phyloP scores from a whole-genome alignment of 2,888 invertebrate species.

The Lottia gigantea region DNA sequence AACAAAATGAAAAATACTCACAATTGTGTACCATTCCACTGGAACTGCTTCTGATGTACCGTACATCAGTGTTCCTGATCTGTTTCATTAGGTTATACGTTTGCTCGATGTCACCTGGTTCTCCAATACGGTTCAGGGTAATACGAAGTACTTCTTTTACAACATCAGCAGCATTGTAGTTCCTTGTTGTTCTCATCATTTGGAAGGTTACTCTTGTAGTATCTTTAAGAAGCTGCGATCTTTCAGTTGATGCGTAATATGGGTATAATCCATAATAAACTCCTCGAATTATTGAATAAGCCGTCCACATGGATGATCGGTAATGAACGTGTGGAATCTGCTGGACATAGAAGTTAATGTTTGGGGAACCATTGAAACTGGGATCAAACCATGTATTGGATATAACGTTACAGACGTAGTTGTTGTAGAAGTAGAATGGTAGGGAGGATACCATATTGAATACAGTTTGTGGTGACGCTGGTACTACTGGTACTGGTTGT shows the following conservation, averaged over 20 bases:
- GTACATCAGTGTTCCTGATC: background rate
- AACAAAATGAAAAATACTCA: background rate
- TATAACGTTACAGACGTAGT: constrained; percentile 15
- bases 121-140: background rate
- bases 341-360: background rate
- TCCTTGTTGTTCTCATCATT: background rate
- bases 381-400: background rate
- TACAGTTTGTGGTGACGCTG: background rate
- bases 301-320: background rate
- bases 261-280: background rate
- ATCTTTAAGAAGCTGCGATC: background rate
- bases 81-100: background rate
- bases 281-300: background rate
- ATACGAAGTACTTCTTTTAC: background rate
- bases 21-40: background rate
- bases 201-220: background rate
- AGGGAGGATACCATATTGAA: constrained; percentile 5
- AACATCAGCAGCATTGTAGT: background rate
- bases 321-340: background rate
- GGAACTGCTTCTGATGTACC: background rate
- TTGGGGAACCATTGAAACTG: background rate
- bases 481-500: too few species aligned
- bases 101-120: background rate
- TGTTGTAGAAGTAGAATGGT: constrained; percentile 15
- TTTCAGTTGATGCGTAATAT: background rate